Evolutionary conservation across 1,140 invertebrate genomes (phyloP).

Genomic region (Drosophila setifemur): DNA sequence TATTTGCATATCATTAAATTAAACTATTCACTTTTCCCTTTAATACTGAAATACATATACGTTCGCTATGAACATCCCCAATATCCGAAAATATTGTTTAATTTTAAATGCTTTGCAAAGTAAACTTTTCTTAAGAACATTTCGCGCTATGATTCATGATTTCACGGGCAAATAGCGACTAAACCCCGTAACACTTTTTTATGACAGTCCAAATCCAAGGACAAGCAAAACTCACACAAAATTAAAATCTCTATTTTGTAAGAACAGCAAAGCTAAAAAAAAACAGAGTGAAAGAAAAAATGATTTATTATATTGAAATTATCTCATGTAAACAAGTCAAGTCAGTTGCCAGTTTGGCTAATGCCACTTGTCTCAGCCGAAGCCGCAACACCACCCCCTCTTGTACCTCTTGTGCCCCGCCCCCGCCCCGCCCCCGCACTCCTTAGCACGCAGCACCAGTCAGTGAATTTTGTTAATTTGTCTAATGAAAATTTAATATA

Average conservation of each 20-base stretch:
- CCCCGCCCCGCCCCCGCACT: neutral
- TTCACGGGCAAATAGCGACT: conserved; percentile 7
- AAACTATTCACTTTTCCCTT: too few species aligned
- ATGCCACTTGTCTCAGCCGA: conserved; percentile 69
- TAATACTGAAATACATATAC: too few species aligned
- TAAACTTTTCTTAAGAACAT: neutral
- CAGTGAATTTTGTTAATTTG: conserved; percentile 74
- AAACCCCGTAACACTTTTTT: conserved; percentile 52
- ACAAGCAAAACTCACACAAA: conserved; percentile 33
- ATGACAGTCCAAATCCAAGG: conserved; percentile 69
- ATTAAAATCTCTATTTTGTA: conserved; percentile 35
- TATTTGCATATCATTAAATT: too few species aligned
- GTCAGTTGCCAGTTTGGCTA: conserved; percentile 67
- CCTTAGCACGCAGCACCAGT: too few species aligned
- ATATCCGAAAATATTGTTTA: too few species aligned
- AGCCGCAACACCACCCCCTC: conserved; percentile 8
- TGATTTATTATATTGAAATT: conserved; percentile 81
- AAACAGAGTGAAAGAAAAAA: conserved; percentile 32
- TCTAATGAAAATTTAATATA: conserved; percentile 72
- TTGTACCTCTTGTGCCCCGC: neutral
- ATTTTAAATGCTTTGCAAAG: too few species aligned
- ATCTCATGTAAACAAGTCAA: conserved; percentile 82
- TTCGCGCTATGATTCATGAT: conserved; percentile 14
- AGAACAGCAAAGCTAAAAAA: conserved; percentile 36
- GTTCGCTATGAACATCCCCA: too few species aligned